phyloP scores from a whole-genome alignment of 2,113 vertebrate genomes.

The Psettodes erumei region DNA sequence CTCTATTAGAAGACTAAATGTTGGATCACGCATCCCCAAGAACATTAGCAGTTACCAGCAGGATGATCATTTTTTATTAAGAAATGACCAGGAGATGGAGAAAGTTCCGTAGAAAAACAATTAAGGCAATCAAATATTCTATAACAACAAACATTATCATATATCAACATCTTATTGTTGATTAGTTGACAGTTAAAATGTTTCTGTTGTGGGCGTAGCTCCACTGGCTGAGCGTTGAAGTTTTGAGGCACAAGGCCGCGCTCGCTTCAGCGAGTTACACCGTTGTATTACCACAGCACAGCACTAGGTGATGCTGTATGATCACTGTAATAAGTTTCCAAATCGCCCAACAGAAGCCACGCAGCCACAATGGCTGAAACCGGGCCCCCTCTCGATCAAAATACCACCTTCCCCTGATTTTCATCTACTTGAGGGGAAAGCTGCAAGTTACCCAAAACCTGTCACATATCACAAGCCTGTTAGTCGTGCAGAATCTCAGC shows the following conservation, averaged over 20 bases:
- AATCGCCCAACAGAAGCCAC: conserved; percentile 36
- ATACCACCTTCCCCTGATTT: conserved; percentile 52
- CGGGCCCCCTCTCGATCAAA: conserved; percentile 42
- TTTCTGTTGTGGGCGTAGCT: background rate
- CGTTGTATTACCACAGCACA: conserved; percentile 66
- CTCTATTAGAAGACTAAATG: background rate
- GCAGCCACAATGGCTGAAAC: conserved; percentile 45
- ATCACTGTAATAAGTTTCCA: conserved; percentile 75
- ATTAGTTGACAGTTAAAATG: background rate
- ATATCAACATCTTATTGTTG: too few species aligned
- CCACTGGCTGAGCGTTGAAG: background rate
- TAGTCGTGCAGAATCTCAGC: conserved; percentile 74
- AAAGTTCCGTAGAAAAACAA: background rate
- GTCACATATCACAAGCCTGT: conserved; percentile 79
- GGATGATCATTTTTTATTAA: background rate
- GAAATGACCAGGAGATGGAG: background rate
- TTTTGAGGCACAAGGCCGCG: background rate
- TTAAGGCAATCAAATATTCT: background rate
- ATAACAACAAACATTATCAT: background rate
- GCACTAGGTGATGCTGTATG: conserved; percentile 84
- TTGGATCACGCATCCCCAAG: background rate
- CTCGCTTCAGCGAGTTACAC: background rate
- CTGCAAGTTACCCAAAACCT: conserved; percentile 75
- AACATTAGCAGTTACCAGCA: background rate
- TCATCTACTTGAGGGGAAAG: conserved; percentile 70